Percentiles rank a stretch among this genome's conserved stretches.
phyloP scores from a whole-genome alignment of 2,113 vertebrate species.

The Nycticorax nycticorax region DNA sequence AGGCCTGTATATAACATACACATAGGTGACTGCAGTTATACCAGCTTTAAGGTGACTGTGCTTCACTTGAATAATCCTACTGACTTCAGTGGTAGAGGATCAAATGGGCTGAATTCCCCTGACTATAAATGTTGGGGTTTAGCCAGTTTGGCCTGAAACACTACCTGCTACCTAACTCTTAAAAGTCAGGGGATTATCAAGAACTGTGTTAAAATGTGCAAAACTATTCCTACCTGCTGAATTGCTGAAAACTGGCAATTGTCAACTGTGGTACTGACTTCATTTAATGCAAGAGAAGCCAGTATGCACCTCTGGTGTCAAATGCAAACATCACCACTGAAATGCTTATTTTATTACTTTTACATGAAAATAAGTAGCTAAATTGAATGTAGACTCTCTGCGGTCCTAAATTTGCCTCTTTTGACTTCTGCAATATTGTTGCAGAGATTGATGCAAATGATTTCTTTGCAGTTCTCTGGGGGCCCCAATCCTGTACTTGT shows the following conservation, averaged over 20 bases:
- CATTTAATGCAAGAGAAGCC: background rate
- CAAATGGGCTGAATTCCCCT: background rate
- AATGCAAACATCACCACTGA: background rate
- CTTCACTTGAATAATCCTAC: background rate
- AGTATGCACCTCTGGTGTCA: background rate
- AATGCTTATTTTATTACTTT: background rate
- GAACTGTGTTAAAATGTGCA: background rate
- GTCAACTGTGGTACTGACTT: background rate
- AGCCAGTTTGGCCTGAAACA: background rate
- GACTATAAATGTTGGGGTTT: background rate
- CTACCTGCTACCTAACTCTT: background rate
- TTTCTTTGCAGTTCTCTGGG: background rate
- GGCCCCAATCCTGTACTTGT: background rate
- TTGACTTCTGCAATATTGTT: background rate
- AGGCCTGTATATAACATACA: background rate
- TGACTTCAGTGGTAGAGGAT: background rate
- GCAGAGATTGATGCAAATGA: background rate
- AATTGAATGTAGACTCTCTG: background rate
- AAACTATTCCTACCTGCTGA: background rate
- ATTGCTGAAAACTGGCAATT: background rate
- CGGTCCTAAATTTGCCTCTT: background rate
- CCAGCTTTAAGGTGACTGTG: background rate
- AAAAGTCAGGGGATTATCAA: background rate
- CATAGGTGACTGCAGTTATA: background rate
- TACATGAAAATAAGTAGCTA: background rate